These are phyloP conservation scores for Cartodere bifasciata DNA, from an alignment of 2,888 invertebrate genomes.

Conservation along the genomic window DNA sequence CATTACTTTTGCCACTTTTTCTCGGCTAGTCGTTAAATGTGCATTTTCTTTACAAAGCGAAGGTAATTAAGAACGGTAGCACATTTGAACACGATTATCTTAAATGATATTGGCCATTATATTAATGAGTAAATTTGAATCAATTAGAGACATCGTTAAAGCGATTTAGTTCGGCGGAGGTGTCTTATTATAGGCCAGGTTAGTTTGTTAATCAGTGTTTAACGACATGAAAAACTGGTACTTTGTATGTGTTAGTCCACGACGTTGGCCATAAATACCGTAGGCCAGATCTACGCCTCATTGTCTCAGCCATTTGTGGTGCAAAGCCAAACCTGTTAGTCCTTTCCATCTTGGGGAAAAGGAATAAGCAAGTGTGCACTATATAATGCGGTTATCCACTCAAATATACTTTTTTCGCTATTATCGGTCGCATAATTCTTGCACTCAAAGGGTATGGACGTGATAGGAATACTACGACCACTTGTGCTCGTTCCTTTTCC, in stretches of 20 bases:
- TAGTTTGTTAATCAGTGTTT: conserved; percentile 1
- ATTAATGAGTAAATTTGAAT: no score
- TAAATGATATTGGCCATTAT: no score
- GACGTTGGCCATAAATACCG: conserved; percentile 15
- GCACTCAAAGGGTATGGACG: conserved; percentile 15
- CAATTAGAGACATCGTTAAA: no score
- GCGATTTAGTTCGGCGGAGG: no score
- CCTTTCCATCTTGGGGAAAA: conserved; percentile 17
- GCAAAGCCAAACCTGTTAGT: conserved; percentile 14
- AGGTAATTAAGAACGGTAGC: no score
- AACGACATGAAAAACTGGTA: conserved; percentile 1
- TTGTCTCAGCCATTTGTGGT: conserved; percentile 17
- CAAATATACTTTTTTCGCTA: conserved; percentile 18
- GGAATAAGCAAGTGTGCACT: conserved; percentile 13
- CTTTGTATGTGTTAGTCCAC: conserved; percentile 9
- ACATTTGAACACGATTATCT: no score
- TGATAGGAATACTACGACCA: conserved; percentile 12
- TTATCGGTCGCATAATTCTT: conserved; percentile 20
- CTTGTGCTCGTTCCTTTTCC: not conserved
- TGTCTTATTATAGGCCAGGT: not conserved
- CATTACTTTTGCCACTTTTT: no score
- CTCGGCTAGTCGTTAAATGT: no score
- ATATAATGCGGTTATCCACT: conserved; percentile 18
- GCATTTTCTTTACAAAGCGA: no score
- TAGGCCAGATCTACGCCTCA: conserved; percentile 15